Conservation (phyloP, 2,797 vertebrate genomes). For the Lepidocolaptes lacrymiger region DNA sequence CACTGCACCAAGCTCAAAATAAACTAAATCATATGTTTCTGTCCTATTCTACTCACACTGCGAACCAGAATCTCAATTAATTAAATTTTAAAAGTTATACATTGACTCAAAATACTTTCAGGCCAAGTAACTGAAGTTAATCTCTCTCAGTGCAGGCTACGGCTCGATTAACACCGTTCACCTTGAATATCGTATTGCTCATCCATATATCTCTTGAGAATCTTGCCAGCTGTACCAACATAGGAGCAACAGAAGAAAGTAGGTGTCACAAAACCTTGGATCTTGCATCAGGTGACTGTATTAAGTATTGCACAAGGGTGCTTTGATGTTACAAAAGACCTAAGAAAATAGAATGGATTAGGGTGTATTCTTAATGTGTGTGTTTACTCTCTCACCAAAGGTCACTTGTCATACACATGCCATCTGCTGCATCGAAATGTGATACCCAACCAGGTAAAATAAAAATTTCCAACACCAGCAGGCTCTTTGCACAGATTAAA, state of each 20-base stretch:
- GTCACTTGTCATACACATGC: conserved; percentile 6
- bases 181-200: not conserved
- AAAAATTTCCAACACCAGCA: not conserved
- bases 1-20: not conserved
- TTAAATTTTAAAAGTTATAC: not conserved
- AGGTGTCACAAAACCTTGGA: conserved; percentile 10
- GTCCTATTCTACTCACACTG: not conserved
- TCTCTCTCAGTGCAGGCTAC: not conserved
- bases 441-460: not conserved
- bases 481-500: conserved; percentile 21
- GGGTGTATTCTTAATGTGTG: not conserved
- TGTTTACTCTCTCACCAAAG: not conserved
- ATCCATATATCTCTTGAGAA: conserved; percentile 23
- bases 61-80: not conserved
- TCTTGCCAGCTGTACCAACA: conserved; percentile 40
- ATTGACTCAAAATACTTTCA: not conserved
- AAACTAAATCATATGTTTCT: not conserved
- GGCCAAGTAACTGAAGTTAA: not conserved
- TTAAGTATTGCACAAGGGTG: conserved; percentile 1
- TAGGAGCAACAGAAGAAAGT: conserved; percentile 32
- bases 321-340: conserved; percentile 38
- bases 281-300: not conserved
- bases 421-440: conserved; percentile 15
- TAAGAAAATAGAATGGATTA: conserved; percentile 2
- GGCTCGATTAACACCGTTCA: not conserved